Percentiles rank a stretch among this genome's conserved stretches.
Evolutionary conservation across 2,888 invertebrate genomes (phyloP).

Genomic region (Lagria hirta): DNA sequence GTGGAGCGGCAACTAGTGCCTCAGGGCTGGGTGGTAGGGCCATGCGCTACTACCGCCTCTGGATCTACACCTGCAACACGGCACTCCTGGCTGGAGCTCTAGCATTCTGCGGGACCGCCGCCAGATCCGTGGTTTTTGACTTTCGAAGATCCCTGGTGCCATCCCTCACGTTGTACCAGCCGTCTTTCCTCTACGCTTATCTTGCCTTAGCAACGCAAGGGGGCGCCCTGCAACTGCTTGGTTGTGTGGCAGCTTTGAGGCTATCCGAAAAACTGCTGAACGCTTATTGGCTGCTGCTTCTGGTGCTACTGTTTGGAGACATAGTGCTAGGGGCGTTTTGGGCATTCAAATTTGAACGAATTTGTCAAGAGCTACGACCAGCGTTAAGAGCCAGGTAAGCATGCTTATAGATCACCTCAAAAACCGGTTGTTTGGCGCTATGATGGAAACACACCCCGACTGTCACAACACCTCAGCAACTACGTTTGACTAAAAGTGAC

Average conservation of each 20-base stretch:
- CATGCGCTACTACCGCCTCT: conserved; percentile 83
- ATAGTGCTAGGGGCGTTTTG: conserved; percentile 81
- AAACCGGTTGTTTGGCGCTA: too few relatives aligned
- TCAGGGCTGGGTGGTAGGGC: conserved; percentile 53
- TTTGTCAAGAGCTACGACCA: conserved; percentile 74
- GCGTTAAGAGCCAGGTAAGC: conserved; percentile 56
- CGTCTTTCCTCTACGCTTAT: conserved; percentile 79
- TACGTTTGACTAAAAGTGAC: too few relatives aligned
- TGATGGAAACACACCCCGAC: neutral
- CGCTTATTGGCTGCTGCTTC: conserved; percentile 79
- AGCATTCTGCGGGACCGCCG: conserved; percentile 76
- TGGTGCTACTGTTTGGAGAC: conserved; percentile 80
- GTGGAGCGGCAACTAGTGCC: conserved; percentile 60
- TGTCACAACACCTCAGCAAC: too few relatives aligned
- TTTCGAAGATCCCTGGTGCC: conserved; percentile 72
- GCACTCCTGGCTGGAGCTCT: conserved; percentile 81
- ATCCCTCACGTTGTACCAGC: conserved; percentile 74
- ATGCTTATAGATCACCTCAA: neutral
- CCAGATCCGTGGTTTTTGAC: conserved; percentile 68
- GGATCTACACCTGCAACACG: conserved; percentile 91
- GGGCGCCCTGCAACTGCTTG: conserved; percentile 69
- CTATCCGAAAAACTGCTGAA: conserved; percentile 80
- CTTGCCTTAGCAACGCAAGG: conserved; percentile 75
- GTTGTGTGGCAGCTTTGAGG: conserved; percentile 78
- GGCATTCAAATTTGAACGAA: conserved; percentile 62